Evolutionary conservation across 2,113 vertebrate species (phyloP).

Genomic region (Peucedramus taeniatus): DNA sequence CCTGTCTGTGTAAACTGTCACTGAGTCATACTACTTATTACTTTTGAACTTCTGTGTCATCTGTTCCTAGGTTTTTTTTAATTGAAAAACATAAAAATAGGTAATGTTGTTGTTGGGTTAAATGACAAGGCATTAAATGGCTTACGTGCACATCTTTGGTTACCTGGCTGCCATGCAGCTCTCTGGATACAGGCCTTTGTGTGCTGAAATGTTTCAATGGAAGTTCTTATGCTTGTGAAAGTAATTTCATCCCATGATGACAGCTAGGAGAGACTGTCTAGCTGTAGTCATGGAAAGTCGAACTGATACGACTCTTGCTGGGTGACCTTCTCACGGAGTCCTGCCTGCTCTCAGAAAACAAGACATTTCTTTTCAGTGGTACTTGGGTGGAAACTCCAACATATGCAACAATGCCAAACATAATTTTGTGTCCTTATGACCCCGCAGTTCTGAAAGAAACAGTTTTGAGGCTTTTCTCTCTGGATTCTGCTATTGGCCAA

Average conservation of each 20-base stretch:
- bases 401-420: background rate
- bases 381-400: background rate
- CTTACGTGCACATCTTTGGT: background rate
- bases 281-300: slow-evolving; percentile 9
- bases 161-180: background rate
- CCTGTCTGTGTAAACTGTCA: background rate
- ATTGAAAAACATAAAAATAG: background rate
- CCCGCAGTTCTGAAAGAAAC: background rate
- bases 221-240: background rate
- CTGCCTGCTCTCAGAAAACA: background rate
- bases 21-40: background rate
- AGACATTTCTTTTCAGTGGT: background rate
- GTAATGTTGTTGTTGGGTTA: background rate
- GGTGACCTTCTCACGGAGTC: background rate
- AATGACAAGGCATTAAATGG: background rate
- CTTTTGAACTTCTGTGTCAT: background rate
- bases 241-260: slow-evolving; percentile 38
- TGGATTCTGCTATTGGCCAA: background rate
- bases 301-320: background rate
- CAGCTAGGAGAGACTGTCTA: background rate
- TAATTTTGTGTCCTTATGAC: background rate
- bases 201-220: background rate
- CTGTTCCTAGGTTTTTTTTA: background rate
- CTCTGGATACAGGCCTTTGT: background rate
- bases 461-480: background rate